Base-by-base conservation (phyloP, 2,888 invertebrate genomes). In the Troglohyphantes excavatus region DNA sequence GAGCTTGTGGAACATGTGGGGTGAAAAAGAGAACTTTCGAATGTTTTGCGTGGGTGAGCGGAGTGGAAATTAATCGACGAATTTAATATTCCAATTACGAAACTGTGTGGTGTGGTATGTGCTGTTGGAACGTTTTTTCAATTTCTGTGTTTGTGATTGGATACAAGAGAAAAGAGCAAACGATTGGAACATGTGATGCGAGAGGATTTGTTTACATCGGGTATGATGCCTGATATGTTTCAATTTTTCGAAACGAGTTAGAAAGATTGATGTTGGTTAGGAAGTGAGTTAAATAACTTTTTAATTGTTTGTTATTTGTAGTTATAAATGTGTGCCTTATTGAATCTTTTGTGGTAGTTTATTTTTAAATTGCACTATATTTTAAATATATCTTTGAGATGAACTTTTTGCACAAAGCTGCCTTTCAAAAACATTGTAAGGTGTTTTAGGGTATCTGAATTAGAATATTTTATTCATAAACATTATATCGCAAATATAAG, bases 1-100 rank as follows among this genome's bases (percentile, higher is more conserved):
- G 33, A 67, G n/a, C 13, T 46, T 33, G 39, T 75, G 46, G 53
- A 73, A 75, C 72, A 73, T 61, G 65, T 75, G 83, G 73, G 29
- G 53, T 17, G 53, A n/a, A 53, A 53, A 53, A 33, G 17, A 53
- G 53, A 53, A 33, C 9, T 33, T 33, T 33, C 33, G 33, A 33
- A 53, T 53, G 53, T 39, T 39, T 39, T 53, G 53, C 53, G 53
- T 53, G 53, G 53, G 53, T 53, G 53, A 53, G 53, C 39, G 39
- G 13, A 39, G 39, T 7, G 13, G n/a, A 53, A 53, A 53, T 53
- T 65, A 65, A 65, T 65, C 23, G 27, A 65, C 17, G 61, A 19
- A 23, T 19, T 61, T 61, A 19, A 61, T 39, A 39, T 2, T 39
- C 39, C 13, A 39, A 39, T 39, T 39, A 13, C 0, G 3, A 9